Conservation (phyloP, 2,113 vertebrate species). For the Xiphophorus maculatus region DNA sequence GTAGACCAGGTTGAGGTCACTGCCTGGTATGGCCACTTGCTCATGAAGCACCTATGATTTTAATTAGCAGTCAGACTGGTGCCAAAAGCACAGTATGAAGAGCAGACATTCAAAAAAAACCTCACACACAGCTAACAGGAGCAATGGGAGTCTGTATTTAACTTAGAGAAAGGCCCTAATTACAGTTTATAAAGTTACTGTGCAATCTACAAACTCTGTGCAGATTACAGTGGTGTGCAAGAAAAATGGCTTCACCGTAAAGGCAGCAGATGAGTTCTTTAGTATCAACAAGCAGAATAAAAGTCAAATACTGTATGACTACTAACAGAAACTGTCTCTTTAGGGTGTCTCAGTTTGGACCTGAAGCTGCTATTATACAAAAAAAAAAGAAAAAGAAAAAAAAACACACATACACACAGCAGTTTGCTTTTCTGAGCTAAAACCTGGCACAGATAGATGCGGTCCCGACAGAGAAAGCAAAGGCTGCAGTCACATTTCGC, state of each 20-base stretch:
- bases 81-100: slow-evolving; percentile 45
- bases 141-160: slow-evolving; percentile 22
- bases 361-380: slow-evolving; percentile 1
- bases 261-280: slow-evolving; percentile 4
- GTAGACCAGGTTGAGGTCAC: slow-evolving; percentile 93
- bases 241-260: slow-evolving; percentile 5
- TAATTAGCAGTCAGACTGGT: slow-evolving; percentile 64
- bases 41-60: slow-evolving; percentile 89
- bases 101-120: slow-evolving; percentile 4
- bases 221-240: slow-evolving; percentile 2
- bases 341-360: neutral
- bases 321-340: neutral
- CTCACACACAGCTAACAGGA: slow-evolving; percentile 15
- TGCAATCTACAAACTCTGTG: slow-evolving; percentile 13
- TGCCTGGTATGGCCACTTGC: slow-evolving; percentile 94
- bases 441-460: slow-evolving; percentile 10
- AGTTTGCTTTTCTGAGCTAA: slow-evolving; percentile 12
- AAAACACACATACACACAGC: too few relatives aligned
- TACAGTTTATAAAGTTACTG: neutral
- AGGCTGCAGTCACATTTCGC: slow-evolving; percentile 40
- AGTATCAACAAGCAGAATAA: slow-evolving; percentile 21
- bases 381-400: neutral
- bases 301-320: neutral
- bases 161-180: neutral
- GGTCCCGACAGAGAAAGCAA: slow-evolving; percentile 25